Evolutionary conservation across 2,797 vertebrate species (phyloP), one percentile per base, ranked within the genome.

Genomic region (Cuculus canorus): DNA sequence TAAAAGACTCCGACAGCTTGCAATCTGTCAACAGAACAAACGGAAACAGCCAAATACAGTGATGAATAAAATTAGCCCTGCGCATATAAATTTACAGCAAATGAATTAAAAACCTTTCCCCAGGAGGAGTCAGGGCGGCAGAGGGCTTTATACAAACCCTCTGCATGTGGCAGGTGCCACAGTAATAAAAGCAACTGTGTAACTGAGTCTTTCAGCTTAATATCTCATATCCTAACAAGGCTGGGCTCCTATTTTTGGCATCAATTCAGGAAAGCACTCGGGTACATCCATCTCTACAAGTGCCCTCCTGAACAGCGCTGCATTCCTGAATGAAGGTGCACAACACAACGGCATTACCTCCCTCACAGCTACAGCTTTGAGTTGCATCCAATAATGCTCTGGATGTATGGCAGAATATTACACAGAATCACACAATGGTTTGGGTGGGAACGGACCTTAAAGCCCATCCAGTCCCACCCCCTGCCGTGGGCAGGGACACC

Each of bases 21-120:
- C 86, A 79, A 82, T 39, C 78, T 91, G 89, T 41, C 82, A 61
- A 43, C 0, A 52, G 56, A 12, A 50, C 70, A 54, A 54, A 88
- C 1, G 77, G 89, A 79, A 89, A 63, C 22, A 84, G 73, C 70
- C 70, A 41, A 79, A 52, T 30, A 50, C 10, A n/a, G 77, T 0
- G 18, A 66, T 24, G 66, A 94, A 87, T 82, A 87, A 92, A 93
- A 91, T 91, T 66, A 96, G 48, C 91, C 56, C 71, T 5, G 56
- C 0, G 8, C 75, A 88, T 56, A 52, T 15, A 83, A 81, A 92
- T 50, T n/a, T 25, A 54, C 48, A 77, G 48, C 22, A 64, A 35
- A 73, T 0, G 65, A 82, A 95, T 76, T 12, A 76, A 45, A 61
- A 6, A 32, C 17, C 72, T 24, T 59, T 77, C 59, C 43, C 1